Evolutionary conservation across 2,797 vertebrate species (phyloP).

Genomic region (Rhodeus uyekii): DNA sequence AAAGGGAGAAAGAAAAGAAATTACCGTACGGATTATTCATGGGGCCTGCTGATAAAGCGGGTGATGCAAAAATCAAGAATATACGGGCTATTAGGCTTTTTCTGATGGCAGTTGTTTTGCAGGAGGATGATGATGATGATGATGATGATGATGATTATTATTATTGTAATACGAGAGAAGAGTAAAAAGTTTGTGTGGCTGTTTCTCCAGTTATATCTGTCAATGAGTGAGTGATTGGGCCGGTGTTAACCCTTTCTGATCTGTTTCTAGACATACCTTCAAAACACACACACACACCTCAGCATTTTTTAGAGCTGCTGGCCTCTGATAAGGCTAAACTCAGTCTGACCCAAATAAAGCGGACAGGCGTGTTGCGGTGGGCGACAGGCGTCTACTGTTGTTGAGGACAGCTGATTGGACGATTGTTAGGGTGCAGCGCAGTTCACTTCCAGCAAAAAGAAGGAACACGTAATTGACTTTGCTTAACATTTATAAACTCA

Average conservation of each 20-base stretch:
- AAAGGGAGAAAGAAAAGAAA: conserved; percentile 82
- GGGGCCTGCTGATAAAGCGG: conserved; percentile 71
- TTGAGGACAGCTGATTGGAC: conserved; percentile 38
- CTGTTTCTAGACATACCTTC: conserved; percentile 14
- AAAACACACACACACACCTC: conserved; percentile 41
- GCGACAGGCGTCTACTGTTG: conserved; percentile 29
- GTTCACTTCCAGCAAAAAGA: neutral
- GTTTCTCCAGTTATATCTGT: conserved; percentile 45
- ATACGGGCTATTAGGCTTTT: conserved; percentile 55
- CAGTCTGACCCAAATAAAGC: conserved; percentile 72
- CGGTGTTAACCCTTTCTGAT: conserved; percentile 71
- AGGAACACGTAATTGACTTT: neutral
- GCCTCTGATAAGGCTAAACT: conserved; percentile 73
- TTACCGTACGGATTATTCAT: conserved; percentile 79
- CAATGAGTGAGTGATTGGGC: conserved; percentile 66
- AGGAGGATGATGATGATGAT: conserved; percentile 45
- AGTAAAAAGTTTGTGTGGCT: conserved; percentile 53
- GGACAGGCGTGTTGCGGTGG: conserved; percentile 60
- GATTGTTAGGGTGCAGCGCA: too few relatives aligned
- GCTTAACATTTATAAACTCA: neutral
- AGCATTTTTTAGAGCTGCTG: conserved; percentile 61
- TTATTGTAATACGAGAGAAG: conserved; percentile 59
- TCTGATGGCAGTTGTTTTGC: conserved; percentile 58
- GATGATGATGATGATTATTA: conserved; percentile 51
- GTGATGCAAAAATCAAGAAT: conserved; percentile 78